Evolutionary conservation across 2,888 invertebrate genomes (phyloP).

Genomic region (Nipponacmea schrenckii): DNA sequence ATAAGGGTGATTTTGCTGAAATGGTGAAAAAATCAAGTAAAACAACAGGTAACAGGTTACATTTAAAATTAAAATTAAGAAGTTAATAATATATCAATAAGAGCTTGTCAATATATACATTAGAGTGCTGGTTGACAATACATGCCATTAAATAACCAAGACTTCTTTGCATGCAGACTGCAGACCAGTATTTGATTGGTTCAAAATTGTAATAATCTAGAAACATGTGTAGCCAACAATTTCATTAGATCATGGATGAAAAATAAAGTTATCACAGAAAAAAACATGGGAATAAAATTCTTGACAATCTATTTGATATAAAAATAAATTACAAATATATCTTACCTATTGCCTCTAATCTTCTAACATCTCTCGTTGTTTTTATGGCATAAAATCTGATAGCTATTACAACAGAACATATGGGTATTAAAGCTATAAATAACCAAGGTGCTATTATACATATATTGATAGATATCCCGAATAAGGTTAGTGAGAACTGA

Average conservation of each 20-base stretch:
- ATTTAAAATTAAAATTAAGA: no score
- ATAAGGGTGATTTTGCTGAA: conserved; percentile 90
- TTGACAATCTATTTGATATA: not conserved
- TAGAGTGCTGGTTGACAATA: no score
- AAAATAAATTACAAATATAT: conserved; percentile 21
- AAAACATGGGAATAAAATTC: conserved; percentile 9
- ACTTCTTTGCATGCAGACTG: no score
- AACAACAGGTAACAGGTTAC: not conserved
- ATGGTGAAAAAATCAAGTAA: conserved; percentile 20
- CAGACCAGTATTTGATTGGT: no score
- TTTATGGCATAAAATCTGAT: conserved; percentile 76
- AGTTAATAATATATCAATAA: no score
- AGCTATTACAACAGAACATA: conserved; percentile 71
- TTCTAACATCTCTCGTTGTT: conserved; percentile 81
- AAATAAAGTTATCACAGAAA: not conserved
- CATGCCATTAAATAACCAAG: no score
- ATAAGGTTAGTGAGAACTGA: not conserved
- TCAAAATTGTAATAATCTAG: no score
- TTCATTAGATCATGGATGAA: no score
- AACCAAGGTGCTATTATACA: conserved; percentile 77
- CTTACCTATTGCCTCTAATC: conserved; percentile 70
- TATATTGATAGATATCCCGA: conserved; percentile 65
- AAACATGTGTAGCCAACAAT: no score
- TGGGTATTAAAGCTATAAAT: conserved; percentile 71
- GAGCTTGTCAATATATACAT: no score